Evolutionary conservation across 2,888 invertebrate species (phyloP), one percentile per base, ranked within the genome.

Genomic region (Uloborus plumipes): DNA sequence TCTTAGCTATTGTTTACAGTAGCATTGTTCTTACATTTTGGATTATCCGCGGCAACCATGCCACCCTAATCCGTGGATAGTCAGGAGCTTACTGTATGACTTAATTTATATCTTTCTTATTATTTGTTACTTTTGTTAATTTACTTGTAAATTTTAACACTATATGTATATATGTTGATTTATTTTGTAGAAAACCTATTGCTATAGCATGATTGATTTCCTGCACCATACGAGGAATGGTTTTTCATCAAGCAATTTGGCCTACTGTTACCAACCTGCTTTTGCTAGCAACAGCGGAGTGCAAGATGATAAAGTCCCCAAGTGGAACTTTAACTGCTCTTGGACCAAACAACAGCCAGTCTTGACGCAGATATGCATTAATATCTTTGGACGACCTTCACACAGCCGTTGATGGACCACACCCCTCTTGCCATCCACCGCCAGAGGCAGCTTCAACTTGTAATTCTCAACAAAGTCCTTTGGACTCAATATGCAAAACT

Each of bases 341-440:
- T 82, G 71, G 75, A 31, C 76, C 13, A 82, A 82, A 15, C 81
- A 82, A 49, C 51, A 55, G 2, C 81, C 81, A 14, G 53, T 82
- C 1, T 22, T 82, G 26, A 66, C 72, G n/a, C 74, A 76, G 22
- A 76, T 82, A 51, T 82, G 70, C 53, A 22, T 65, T 4, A 66
- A 64, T 26, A 1, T 82, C 2, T 61, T 39, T 58, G 61, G 65
- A 11, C 65, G 18, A 47, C n/a, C 49, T 0, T 47, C 14, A 2
- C 55, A 59, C n/a, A 59, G 75, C 15, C 74, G 2, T 16, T 82
- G 2, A 55, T 47, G 6, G 61, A 71, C n/a, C 71, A 66, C 39
- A 51, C 66, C 6, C 50, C 81, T 15, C 76, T 82, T 16, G 59
- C 53, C 9, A 26, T 0, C 9, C 71, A 61, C 18, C 16, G 14